A percentile compares a stretch with the other conserved stretches of the same genome.
phyloP scores from a whole-genome alignment of 1,140 invertebrate species.

The Achatina immaculata region DNA sequence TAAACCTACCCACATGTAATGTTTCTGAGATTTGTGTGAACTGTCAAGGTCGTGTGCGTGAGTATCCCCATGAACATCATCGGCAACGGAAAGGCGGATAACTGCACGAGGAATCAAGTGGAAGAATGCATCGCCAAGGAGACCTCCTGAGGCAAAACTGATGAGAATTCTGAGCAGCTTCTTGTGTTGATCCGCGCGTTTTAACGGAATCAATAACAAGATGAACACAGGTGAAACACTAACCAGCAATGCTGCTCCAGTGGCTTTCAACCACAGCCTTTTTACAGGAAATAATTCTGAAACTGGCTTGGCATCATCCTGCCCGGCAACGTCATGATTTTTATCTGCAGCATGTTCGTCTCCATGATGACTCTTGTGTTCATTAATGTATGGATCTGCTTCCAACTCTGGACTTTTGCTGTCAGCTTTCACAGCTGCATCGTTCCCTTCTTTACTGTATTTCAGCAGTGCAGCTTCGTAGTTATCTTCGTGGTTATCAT shows the following conservation, averaged over 20 bases:
- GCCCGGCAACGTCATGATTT: too few species aligned
- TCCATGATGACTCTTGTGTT: too few species aligned
- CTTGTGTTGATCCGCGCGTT: slow-evolving; percentile 79
- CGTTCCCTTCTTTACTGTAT: slow-evolving; percentile 58
- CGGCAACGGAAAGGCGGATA: slow-evolving; percentile 72
- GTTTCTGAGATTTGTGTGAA: slow-evolving; percentile 70
- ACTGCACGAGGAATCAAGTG: slow-evolving; percentile 97
- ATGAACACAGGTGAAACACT: slow-evolving; percentile 94
- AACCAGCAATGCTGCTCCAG: slow-evolving; percentile 88
- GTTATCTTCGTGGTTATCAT: slow-evolving; percentile 44
- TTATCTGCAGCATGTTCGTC: too few species aligned
- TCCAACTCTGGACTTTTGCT: too few species aligned
- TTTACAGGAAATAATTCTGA: too few species aligned
- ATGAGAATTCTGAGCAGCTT: slow-evolving; percentile 89
- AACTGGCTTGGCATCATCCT: too few species aligned
- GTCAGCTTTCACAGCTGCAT: slow-evolving; percentile 84
- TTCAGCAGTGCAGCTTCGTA: slow-evolving; percentile 55
- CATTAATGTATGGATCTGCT: too few species aligned
- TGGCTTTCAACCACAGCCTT: slow-evolving; percentile 60
- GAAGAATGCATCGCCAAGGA: slow-evolving; percentile 95
- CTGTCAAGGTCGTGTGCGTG: too few species aligned
- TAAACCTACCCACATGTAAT: slow-evolving; percentile 86
- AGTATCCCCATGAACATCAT: slow-evolving; percentile 57
- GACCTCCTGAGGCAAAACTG: slow-evolving; percentile 93
- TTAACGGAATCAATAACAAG: slow-evolving; percentile 92